Percentiles rank a stretch among this genome's conserved stretches.
These are phyloP conservation scores for Troides oblongomaculatus DNA, from an alignment of 2,888 invertebrate species.

Conservation along the genomic window DNA sequence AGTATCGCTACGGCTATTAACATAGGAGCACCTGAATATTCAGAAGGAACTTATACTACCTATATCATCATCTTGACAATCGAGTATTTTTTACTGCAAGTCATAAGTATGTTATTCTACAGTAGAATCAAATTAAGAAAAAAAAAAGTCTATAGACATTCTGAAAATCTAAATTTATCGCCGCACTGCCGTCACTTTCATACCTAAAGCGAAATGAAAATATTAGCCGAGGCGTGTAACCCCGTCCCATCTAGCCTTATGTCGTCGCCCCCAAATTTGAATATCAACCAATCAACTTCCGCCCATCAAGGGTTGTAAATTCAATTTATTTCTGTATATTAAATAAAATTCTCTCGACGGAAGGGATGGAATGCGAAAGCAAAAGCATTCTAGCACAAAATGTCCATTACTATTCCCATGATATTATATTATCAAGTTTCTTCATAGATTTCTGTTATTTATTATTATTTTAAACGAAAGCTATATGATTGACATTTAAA, in stretches of 20 bases:
- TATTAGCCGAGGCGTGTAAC: slow-evolving; percentile 26
- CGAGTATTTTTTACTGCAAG: no score
- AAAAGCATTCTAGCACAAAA: neutral
- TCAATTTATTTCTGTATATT: slow-evolving; percentile 18
- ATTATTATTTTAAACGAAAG: neutral
- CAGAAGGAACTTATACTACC: no score
- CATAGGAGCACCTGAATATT: no score
- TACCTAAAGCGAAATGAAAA: slow-evolving; percentile 23
- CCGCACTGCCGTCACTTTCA: slow-evolving; percentile 5
- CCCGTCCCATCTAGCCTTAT: slow-evolving; percentile 16
- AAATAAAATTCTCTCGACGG: slow-evolving; percentile 8
- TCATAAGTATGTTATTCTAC: no score
- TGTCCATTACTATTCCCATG: neutral
- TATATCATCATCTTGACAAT: no score
- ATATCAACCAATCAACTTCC: slow-evolving; percentile 28
- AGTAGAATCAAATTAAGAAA: neutral
- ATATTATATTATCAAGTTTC: neutral
- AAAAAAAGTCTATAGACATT: neutral
- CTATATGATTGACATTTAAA: neutral
- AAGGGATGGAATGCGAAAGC: slow-evolving; percentile 1
- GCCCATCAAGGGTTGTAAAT: slow-evolving; percentile 23
- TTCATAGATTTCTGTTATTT: neutral
- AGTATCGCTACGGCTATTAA: no score
- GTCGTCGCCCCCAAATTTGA: slow-evolving; percentile 26
- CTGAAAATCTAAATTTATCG: neutral